phyloP scores from a whole-genome alignment of 2,797 vertebrate genomes.

The Crocodylus rhombifer region DNA sequence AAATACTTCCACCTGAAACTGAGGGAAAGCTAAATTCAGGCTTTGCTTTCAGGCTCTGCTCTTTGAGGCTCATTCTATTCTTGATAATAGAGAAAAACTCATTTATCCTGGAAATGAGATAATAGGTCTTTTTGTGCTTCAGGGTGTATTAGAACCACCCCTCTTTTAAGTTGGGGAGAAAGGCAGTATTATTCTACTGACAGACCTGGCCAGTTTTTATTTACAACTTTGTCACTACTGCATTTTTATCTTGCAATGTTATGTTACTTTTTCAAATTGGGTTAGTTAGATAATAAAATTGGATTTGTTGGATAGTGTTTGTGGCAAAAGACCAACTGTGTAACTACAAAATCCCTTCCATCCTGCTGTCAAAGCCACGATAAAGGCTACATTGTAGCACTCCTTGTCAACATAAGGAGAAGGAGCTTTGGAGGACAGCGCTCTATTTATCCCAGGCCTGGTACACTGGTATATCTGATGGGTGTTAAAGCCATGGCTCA shows the following conservation, averaged over 20 bases:
- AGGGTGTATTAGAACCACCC: constrained; percentile 33
- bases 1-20: background rate
- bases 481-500: background rate
- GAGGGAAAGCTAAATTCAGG: constrained; percentile 29
- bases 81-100: constrained; percentile 33
- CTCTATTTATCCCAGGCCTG: background rate
- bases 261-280: constrained; percentile 19
- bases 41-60: constrained; percentile 9
- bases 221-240: constrained; percentile 44
- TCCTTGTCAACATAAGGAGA: background rate
- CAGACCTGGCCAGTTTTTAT: constrained; percentile 47
- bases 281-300: no score
- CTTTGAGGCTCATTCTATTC: background rate
- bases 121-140: constrained; percentile 47
- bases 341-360: background rate
- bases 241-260: constrained; percentile 9
- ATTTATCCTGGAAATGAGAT: constrained; percentile 27
- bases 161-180: constrained; percentile 35
- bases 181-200: constrained; percentile 16
- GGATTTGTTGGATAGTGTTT: no score
- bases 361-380: background rate
- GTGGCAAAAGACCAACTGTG: constrained; percentile 6
- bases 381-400: background rate
- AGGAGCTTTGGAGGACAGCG: background rate
- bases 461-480: background rate